Evolutionary conservation across 2,113 vertebrate genomes (phyloP).

Genomic region (Zootoca vivipara): DNA sequence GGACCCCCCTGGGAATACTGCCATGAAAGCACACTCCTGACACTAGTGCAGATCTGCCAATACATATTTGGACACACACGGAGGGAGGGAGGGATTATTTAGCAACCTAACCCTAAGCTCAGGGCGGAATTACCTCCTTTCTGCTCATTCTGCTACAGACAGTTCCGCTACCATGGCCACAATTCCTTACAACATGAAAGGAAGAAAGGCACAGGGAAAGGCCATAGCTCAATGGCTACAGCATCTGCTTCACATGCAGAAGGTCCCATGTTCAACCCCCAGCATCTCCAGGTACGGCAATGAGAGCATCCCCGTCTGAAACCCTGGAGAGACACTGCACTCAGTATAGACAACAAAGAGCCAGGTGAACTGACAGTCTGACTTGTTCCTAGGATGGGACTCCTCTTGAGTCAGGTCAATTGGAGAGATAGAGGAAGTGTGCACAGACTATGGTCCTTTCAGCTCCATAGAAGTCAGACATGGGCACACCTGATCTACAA

Average conservation of each 20-base stretch:
- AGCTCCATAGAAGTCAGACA: background rate
- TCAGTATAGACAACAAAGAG: no score
- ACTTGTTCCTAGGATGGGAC: no score
- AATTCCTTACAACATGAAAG: background rate
- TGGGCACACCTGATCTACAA: background rate
- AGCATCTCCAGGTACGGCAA: no score
- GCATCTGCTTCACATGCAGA: no score
- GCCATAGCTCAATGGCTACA: no score
- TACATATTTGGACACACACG: background rate
- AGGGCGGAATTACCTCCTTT: background rate
- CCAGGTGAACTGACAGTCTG: no score
- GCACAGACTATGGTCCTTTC: background rate
- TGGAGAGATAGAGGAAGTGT: background rate
- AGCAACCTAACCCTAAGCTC: constrained; percentile 19
- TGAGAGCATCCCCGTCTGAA: no score
- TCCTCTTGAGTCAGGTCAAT: background rate
- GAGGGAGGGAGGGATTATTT: background rate
- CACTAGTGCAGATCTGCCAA: background rate
- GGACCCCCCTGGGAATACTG: constrained; percentile 49
- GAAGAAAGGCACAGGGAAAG: no score
- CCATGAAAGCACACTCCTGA: constrained; percentile 20
- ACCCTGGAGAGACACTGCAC: no score
- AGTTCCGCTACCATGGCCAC: background rate
- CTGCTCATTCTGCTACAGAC: background rate
- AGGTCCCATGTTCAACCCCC: no score